Base-by-base conservation (phyloP, 1,140 invertebrate genomes). In the Diorhabda carinulata region DNA sequence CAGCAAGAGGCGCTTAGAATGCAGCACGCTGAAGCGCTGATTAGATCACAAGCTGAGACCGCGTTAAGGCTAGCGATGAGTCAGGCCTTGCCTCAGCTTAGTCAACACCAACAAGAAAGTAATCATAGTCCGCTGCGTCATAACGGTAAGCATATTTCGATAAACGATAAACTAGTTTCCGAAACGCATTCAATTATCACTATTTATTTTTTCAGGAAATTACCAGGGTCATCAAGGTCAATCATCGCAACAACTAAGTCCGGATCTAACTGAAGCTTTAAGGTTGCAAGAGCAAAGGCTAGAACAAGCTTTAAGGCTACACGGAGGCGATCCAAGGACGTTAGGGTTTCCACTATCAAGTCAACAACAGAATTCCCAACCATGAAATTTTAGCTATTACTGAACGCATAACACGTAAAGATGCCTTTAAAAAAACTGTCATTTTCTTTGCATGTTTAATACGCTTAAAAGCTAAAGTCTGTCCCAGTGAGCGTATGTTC, bases 1-100 rank as follows among this genome's bases (percentile, higher is more conserved):
- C 86, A 87, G 70, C 88, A 90, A 74, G 88, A 91, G 4, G 89
- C 91, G 2, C 81, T 94, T 5, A 84, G 92, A 67, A 91, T 94
- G 83, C 83, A 85, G 68, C 75, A 78, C 71, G 77, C 76, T 5
- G 78, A 94, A 80, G 92, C 91, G 0, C 83, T 95, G 7, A 81
- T 94, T 9, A 86, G 92, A 76, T 91, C 91, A 63, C 92, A 94
- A 73, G 92, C 92, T 1, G 92, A 94, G 78, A 91, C 89, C 25
- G 90, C 92, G 2, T 84, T 94, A 9, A 84, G 93, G 76, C 80
- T 94, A 71, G 92, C 92, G 9, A 92, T 93, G 73, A 83, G 84
- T 76, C 84, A 85, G 73, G 80, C 79, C 85, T 86, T 52, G 83
- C 87, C 44, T 80, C 85, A 66, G 83, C 83, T 74, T 69, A 81